phyloP scores from a whole-genome alignment of 2,797 vertebrate genomes.

The Cirrhinus molitorella region DNA sequence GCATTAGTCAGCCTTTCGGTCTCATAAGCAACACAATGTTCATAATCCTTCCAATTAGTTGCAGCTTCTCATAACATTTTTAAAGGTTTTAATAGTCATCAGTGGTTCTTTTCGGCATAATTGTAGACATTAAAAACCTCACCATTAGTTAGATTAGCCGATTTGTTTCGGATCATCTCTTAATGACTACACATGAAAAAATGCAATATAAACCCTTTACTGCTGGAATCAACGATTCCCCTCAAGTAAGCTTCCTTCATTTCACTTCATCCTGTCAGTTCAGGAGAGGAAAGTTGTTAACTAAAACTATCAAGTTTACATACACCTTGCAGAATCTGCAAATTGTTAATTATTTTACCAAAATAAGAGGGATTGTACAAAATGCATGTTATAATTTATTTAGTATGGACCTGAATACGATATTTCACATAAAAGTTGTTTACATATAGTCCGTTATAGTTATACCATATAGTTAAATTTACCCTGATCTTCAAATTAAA shows the following conservation, averaged over 20 bases:
- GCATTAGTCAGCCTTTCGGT: not conserved
- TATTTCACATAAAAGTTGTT: too few relatives aligned
- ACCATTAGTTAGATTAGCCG: not conserved
- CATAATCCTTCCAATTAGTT: not conserved
- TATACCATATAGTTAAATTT: too few relatives aligned
- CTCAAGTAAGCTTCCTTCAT: not conserved
- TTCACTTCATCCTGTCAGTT: not conserved
- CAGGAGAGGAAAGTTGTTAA: not conserved
- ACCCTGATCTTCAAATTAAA: too few relatives aligned
- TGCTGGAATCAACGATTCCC: not conserved
- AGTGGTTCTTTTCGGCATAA: not conserved
- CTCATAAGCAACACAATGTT: not conserved
- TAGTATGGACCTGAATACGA: too few relatives aligned
- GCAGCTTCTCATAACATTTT: not conserved
- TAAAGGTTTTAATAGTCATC: not conserved
- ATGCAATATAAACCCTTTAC: not conserved
- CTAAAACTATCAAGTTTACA: not conserved
- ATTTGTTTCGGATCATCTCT: constrained; percentile 4
- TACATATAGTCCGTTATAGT: too few relatives aligned
- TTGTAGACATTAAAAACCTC: not conserved
- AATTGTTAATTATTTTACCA: too few relatives aligned
- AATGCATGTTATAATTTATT: too few relatives aligned
- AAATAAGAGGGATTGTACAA: too few relatives aligned
- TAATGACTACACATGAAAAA: not conserved
- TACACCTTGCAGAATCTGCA: too few relatives aligned